These are phyloP conservation scores for Microtus pennsylvanicus DNA, from an alignment of 2,113 vertebrate genomes.

Conservation along the genomic window DNA sequence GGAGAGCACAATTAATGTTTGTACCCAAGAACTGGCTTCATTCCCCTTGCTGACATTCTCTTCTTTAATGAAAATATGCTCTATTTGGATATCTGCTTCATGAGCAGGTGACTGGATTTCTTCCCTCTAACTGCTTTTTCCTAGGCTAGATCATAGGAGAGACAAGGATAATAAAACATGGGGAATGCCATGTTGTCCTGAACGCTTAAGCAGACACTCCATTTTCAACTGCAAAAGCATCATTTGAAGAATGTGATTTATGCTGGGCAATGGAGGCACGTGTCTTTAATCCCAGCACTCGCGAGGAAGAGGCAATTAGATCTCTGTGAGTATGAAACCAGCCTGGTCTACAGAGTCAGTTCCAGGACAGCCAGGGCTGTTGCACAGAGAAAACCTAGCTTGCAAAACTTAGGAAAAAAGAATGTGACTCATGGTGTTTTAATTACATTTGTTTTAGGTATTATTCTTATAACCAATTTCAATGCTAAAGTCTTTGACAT, in stretches of 20 bases:
- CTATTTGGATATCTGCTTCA: background rate
- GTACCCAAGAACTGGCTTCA: background rate
- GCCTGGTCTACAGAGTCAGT: no score
- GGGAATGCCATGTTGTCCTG: background rate
- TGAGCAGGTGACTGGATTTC: background rate
- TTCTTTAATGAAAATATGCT: conserved; percentile 15
- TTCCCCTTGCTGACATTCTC: background rate
- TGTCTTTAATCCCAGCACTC: no score
- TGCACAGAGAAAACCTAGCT: no score
- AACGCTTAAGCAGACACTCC: background rate
- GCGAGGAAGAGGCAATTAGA: no score
- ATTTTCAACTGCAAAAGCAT: background rate
- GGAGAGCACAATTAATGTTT: conserved; percentile 77
- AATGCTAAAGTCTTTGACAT: background rate
- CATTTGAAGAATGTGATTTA: background rate
- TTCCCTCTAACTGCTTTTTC: background rate
- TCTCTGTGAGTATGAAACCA: no score
- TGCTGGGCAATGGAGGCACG: no score
- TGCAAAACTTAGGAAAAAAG: no score
- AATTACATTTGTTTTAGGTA: conserved; percentile 33
- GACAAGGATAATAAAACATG: background rate
- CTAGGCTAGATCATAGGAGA: background rate
- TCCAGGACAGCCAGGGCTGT: no score
- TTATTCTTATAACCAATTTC: background rate
- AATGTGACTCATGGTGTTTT: background rate